Base-by-base conservation (phyloP, 2,888 invertebrate genomes). In the Drosophila greeni region DNA sequence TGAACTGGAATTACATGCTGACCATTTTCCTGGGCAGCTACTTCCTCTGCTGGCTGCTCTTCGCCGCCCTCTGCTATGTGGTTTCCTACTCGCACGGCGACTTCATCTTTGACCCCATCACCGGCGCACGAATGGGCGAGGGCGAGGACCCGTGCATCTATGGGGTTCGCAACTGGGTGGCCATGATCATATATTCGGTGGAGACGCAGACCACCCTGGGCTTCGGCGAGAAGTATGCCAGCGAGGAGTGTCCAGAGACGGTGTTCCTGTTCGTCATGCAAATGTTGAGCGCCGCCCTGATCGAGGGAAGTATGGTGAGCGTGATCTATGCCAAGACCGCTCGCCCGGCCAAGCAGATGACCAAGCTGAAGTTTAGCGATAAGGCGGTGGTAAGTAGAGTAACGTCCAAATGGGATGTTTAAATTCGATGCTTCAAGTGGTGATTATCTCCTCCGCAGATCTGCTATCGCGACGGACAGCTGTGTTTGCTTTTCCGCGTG, bases 1-100 rank as follows among this genome's bases (percentile, higher is more conserved):
- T 91, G 66, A 94, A 95, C 88, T 98, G 98, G 98, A 92, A 95
- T 64, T 97, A 95, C 93, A 97, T 97, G 49, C 90, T 98, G 54
- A 90, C 96, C 48, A 92, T 96, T 58, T 97, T 98, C 87, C 92
- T 95, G 33, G 90, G 95, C 66, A 95, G 95, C 66, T 98, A 97
- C 88, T 92, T 97, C 74, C 79, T 92, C 12, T 93, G 94, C 85
- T 97, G 96, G 96, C 88, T 94, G 23, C 78, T 93, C 12, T 96
- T 96, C 85, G 95, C 94, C 0, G 90, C 92, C 9, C 90, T 95
- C 70, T 96, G 95, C 93, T 95, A 94, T 90, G 89, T 94, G 20
- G 92, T 94, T 18, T 92, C 94, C 2, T 93, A 93, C 80, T 90
- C 92, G 3, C 94, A 94, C 84, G 95, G 95, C 0, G 96, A 96